Conservation (phyloP, 2,113 vertebrate genomes). For the Hippocampus zosterae region DNA sequence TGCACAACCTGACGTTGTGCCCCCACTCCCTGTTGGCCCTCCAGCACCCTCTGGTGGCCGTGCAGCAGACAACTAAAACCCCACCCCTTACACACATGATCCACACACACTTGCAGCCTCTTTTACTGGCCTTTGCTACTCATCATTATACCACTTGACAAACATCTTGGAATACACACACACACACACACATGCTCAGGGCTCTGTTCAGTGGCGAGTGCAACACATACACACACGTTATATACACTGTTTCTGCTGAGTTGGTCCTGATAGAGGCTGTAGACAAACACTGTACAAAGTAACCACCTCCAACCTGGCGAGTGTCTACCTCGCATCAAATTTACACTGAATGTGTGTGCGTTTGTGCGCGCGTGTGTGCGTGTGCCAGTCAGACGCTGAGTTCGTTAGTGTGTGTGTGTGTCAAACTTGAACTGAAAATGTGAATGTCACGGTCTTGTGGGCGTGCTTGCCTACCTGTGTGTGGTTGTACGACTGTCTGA, state of each 20-base stretch:
- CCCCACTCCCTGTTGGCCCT: conserved; percentile 73
- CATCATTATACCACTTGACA: conserved; percentile 25
- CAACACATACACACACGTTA: conserved; percentile 12
- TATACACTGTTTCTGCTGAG: neutral
- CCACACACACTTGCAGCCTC: conserved; percentile 13
- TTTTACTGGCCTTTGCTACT: conserved; percentile 54
- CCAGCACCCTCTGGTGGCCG: conserved; percentile 70
- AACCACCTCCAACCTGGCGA: conserved; percentile 28
- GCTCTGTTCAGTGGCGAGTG: neutral
- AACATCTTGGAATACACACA: neutral
- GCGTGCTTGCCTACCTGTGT: conserved; percentile 5
- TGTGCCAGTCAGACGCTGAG: neutral
- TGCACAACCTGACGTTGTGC: conserved; percentile 78
- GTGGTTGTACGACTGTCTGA: neutral
- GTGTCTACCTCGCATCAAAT: conserved; percentile 70
- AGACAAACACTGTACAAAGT: conserved; percentile 35
- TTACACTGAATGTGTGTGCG: conserved; percentile 55
- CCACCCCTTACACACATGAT: neutral
- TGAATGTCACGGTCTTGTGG: neutral
- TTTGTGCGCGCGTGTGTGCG: neutral
- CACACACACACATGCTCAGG: conserved; percentile 22
- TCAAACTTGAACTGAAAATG: conserved; percentile 4
- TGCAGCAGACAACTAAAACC: conserved; percentile 63
- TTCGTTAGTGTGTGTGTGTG: too few relatives aligned
- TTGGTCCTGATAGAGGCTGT: conserved; percentile 32